These are phyloP conservation scores for Tetramorium alpestre DNA, from an alignment of 1,140 invertebrate species.

Conservation along the genomic window DNA sequence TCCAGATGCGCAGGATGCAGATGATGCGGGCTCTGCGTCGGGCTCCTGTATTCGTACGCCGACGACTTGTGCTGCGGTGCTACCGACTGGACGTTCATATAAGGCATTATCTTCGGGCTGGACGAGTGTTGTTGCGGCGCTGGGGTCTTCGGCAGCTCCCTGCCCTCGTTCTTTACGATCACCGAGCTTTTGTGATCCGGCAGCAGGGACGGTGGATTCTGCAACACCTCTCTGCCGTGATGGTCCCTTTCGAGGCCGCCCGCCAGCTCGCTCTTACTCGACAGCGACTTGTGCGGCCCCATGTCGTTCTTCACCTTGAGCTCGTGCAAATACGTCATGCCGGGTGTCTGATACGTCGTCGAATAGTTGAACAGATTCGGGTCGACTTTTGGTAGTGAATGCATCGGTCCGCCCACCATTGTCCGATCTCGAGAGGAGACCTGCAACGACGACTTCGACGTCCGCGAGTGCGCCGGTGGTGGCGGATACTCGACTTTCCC, in stretches of 20 bases:
- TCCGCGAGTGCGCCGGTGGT: conserved; percentile 87
- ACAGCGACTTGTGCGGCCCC: conserved; percentile 79
- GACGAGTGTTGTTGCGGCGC: conserved; percentile 87
- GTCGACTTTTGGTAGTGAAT: conserved; percentile 90
- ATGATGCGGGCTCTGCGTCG: conserved; percentile 87
- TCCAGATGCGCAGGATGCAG: conserved; percentile 79
- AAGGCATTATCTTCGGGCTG: conserved; percentile 88
- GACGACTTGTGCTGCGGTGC: conserved; percentile 82
- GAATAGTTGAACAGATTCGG: conserved; percentile 89
- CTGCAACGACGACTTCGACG: conserved; percentile 83
- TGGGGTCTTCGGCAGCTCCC: conserved; percentile 87
- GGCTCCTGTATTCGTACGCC: conserved; percentile 87
- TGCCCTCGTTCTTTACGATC: conserved; percentile 91
- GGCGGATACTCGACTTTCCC: conserved; percentile 87
- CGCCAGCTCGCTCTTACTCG: conserved; percentile 78
- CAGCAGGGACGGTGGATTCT: conserved; percentile 88
- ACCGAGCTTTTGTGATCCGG: conserved; percentile 91
- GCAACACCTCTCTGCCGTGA: conserved; percentile 86
- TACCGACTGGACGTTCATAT: conserved; percentile 87
- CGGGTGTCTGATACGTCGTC: conserved; percentile 85
- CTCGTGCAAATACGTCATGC: conserved; percentile 83
- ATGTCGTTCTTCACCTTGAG: conserved; percentile 84
- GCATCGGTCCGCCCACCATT: conserved; percentile 78
- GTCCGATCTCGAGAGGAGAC: conserved; percentile 84
- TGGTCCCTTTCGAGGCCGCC: conserved; percentile 85